Percentiles rank a stretch among this genome's conserved stretches.
These are phyloP conservation scores for Sphaerophoria taeniata DNA, from an alignment of 2,888 invertebrate species.

Conservation along the genomic window DNA sequence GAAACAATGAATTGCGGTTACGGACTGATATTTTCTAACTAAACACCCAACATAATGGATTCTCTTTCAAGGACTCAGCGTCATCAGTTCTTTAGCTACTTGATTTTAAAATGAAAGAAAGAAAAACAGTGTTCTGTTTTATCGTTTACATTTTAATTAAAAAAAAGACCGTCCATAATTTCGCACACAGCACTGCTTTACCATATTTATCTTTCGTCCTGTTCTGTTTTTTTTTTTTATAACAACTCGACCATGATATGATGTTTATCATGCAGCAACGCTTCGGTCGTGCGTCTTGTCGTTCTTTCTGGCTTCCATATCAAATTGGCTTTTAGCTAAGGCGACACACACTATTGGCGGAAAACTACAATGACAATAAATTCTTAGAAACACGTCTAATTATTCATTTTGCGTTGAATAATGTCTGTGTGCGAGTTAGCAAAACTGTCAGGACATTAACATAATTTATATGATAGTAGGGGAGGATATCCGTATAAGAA, in stretches of 20 bases:
- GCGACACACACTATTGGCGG: constrained; percentile 9
- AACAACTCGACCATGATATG: not conserved
- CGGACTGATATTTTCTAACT: not conserved
- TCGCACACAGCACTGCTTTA: not conserved
- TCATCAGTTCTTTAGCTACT: constrained; percentile 12
- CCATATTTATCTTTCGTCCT: not conserved
- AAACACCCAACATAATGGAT: constrained; percentile 31
- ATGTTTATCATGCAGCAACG: constrained; percentile 11
- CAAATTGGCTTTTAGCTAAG: constrained; percentile 16
- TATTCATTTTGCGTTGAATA: constrained; percentile 45
- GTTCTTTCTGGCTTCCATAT: not conserved
- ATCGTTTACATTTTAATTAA: too few species aligned
- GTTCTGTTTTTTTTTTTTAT: not conserved
- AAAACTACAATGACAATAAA: constrained; percentile 47
- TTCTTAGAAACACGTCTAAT: constrained; percentile 30
- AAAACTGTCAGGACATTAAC: constrained; percentile 46
- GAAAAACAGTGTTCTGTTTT: not conserved
- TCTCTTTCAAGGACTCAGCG: constrained; percentile 57
- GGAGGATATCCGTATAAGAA: constrained; percentile 11
- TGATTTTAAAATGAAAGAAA: constrained; percentile 20
- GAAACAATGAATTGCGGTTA: constrained; percentile 55
- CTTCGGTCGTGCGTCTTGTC: not conserved
- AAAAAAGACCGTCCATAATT: too few species aligned
- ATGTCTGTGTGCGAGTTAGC: constrained; percentile 14
- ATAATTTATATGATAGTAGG: constrained; percentile 33